Evolutionary conservation across 2,113 vertebrate species (phyloP), one percentile per base, ranked within the genome.

Genomic region (Lasiurus cinereus): DNA sequence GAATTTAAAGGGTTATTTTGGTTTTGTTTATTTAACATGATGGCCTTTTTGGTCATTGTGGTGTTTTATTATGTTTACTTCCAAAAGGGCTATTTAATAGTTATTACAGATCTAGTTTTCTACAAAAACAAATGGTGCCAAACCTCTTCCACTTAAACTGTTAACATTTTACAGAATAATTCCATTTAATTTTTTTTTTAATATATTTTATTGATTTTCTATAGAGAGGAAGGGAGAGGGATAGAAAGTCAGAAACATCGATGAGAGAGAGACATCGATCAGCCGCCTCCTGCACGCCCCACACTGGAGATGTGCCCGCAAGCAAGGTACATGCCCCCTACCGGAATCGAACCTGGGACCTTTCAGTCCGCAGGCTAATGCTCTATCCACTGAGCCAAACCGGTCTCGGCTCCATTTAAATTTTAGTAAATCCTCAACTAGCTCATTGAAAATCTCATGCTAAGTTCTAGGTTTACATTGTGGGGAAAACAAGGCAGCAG

Each of bases 21-120:
- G 50, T 80, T 74, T 80, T 80, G 36, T 56, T 64, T 91, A 36
- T 89, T 64, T 33, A 72, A 33, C 21, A 3, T 70, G 12, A 50
- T 88, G 70, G 33, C 10, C 56, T 83, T 93, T 95, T 62, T 43
- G 56, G 43, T 83, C 66, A 82, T 8, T 33, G 5, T 14, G n/a
- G 8, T 76, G 11, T 70, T 88, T 88, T 39, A 67, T 54, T 52
- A 31, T 73, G 4, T 39, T 83, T 73, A 43, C 52, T 87, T 89
- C 87, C 56, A 31, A 73, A 83, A 29, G 31, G 43, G 11, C 56
- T 66, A 1, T 74, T 91, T 21, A 69, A 8, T 76, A 77, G 48
- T 31, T 70, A 39, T 94, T 43, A 36, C 50, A 70, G 52, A 94
- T 15, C 46, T 83, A 79, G 54, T 88, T 62, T 94, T 74, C 33